Percentiles rank a stretch among this genome's conserved stretches.
Conservation (phyloP, 35 echinoderm and acorn worm genomes). For the Ophiothrix spiculata region DNA sequence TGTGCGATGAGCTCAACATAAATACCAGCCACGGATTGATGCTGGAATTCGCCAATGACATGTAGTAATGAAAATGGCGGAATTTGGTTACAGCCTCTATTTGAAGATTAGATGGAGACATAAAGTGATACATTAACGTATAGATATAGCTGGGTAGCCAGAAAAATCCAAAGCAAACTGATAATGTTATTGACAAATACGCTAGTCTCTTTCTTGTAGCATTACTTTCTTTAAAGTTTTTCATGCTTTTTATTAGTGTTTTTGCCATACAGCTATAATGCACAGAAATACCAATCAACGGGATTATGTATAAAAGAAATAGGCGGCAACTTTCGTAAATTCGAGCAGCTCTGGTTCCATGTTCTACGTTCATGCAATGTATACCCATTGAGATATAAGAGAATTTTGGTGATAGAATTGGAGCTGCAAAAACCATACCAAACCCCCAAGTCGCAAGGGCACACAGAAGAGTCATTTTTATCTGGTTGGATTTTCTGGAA, state of each 20-base stretch:
- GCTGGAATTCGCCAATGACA: constrained; percentile 29
- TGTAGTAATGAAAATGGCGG: background rate
- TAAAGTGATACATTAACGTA: constrained; percentile 39
- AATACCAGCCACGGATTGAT: constrained; percentile 70
- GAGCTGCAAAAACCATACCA: background rate
- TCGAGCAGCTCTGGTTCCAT: background rate
- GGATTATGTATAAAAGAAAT: background rate
- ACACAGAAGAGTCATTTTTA: background rate
- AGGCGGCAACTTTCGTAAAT: background rate
- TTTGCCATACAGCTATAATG: background rate
- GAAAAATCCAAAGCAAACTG: constrained; percentile 71
- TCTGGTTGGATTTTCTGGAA: background rate
- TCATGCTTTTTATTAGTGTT: background rate
- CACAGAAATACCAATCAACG: background rate
- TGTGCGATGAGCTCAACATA: constrained; percentile 74
- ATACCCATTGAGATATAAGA: background rate
- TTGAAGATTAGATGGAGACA: no score
- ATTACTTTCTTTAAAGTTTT: background rate
- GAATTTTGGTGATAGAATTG: background rate
- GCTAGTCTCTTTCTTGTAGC: constrained; percentile 53
- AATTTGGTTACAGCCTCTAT: background rate
- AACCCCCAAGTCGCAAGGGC: background rate
- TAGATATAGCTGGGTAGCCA: constrained; percentile 81
- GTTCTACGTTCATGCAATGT: background rate
- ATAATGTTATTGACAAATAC: constrained; percentile 56